Evolutionary conservation across 2,888 invertebrate species (phyloP).

Genomic region (Cephonodes hylas): DNA sequence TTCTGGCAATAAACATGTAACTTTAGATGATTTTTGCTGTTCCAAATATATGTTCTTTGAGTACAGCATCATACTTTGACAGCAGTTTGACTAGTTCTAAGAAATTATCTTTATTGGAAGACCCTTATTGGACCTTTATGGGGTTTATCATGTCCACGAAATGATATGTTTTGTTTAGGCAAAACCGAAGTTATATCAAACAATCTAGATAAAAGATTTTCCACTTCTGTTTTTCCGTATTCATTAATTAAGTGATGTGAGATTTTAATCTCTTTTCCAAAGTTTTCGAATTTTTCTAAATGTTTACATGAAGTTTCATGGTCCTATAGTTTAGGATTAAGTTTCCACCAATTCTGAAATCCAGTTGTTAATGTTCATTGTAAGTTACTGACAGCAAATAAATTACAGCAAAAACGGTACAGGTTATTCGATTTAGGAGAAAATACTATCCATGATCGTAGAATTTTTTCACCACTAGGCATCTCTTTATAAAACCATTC

Average conservation of each 20-base stretch:
- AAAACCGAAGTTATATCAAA: conserved; percentile 11
- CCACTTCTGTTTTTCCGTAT: conserved; percentile 20
- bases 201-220: conserved; percentile 15
- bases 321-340: conserved; percentile 5
- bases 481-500: too few species aligned
- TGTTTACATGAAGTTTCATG: not conserved
- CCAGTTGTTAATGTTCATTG: conserved; percentile 11
- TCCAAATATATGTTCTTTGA: conserved; percentile 18
- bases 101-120: not conserved
- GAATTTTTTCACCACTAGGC: conserved; percentile 19
- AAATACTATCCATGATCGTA: conserved; percentile 17
- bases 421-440: conserved; percentile 14
- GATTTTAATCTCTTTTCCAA: not conserved
- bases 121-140: too few species aligned
- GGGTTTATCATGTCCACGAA: not conserved
- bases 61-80: too few species aligned
- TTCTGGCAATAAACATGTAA: conserved; percentile 18
- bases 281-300: not conserved
- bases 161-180: conserved; percentile 11
- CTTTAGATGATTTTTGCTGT: conserved; percentile 14
- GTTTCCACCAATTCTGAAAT: conserved; percentile 12
- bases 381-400: conserved; percentile 5
- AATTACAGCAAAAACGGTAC: conserved; percentile 11
- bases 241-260: too few species aligned
- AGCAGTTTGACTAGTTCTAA: conserved; percentile 11